Conservation (phyloP, 2,797 vertebrate species). For the Orestias chungarensis region DNA sequence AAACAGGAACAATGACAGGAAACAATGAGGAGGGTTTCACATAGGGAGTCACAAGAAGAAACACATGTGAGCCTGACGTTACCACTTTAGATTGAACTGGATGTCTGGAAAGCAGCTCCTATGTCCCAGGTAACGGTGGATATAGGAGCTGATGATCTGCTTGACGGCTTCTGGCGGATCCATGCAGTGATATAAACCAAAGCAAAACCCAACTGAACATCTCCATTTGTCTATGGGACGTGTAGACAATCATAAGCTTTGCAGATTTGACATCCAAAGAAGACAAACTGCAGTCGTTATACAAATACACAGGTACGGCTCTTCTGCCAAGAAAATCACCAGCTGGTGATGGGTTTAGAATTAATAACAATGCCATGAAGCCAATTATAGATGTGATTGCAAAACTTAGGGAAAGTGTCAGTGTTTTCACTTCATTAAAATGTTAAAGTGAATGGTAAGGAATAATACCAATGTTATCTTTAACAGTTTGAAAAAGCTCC, state of each 20-base stretch:
- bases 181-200: too few species aligned
- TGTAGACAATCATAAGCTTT: not conserved
- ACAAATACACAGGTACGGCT: not conserved
- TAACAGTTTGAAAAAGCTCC: conserved; percentile 5
- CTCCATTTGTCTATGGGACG: too few species aligned
- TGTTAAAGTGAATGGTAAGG: not conserved
- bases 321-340: not conserved
- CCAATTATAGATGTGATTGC: not conserved
- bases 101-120: too few species aligned
- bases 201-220: too few species aligned
- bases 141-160: too few species aligned
- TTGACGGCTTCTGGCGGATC: too few species aligned
- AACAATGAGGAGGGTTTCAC: too few species aligned
- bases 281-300: not conserved
- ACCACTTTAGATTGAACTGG: too few species aligned
- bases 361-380: not conserved
- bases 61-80: too few species aligned
- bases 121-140: too few species aligned
- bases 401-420: not conserved
- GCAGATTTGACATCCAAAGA: not conserved
- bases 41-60: too few species aligned
- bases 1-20: too few species aligned
- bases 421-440: not conserved
- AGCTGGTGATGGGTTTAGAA: not conserved
- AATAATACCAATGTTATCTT: conserved; percentile 5